These are phyloP conservation scores for Megalops atlanticus DNA, from an alignment of 2,113 vertebrate species.

Conservation along the genomic window DNA sequence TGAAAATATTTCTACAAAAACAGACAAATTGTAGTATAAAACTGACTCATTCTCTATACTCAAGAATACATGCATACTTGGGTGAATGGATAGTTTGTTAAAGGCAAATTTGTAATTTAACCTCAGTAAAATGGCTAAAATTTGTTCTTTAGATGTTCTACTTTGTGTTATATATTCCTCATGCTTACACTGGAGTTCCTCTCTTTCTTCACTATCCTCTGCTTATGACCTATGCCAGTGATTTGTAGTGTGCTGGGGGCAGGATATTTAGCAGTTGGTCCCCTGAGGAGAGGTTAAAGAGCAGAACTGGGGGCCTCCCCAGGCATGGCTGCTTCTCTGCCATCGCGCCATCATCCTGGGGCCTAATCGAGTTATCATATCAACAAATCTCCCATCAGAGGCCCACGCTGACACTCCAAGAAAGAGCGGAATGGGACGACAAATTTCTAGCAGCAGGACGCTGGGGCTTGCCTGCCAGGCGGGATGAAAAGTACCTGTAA, in stretches of 20 bases:
- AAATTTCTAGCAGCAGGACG: slow-evolving; percentile 91
- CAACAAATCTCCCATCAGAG: slow-evolving; percentile 71
- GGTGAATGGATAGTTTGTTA: not conserved
- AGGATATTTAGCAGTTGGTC: slow-evolving; percentile 51
- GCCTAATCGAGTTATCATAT: slow-evolving; percentile 90
- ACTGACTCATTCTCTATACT: too few species aligned
- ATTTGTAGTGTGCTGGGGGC: slow-evolving; percentile 39
- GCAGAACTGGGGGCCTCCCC: slow-evolving; percentile 51
- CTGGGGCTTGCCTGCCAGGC: slow-evolving; percentile 69
- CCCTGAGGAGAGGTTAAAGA: slow-evolving; percentile 76
- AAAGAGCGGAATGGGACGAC: slow-evolving; percentile 75
- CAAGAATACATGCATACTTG: not conserved
- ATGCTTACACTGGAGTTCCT: too few species aligned
- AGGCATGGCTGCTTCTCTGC: too few species aligned
- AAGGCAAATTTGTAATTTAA: not conserved
- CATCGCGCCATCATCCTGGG: slow-evolving; percentile 68
- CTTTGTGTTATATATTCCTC: too few species aligned
- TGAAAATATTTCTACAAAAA: too few species aligned
- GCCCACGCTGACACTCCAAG: slow-evolving; percentile 74
- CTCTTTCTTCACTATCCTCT: too few species aligned
- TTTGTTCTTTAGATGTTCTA: too few species aligned
- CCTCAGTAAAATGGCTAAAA: too few species aligned
- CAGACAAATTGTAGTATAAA: not conserved
- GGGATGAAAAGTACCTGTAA: slow-evolving; percentile 76
- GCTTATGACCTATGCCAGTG: slow-evolving; percentile 47